Base-by-base conservation (phyloP, 2,888 invertebrate species). In the Byasa hedistus region DNA sequence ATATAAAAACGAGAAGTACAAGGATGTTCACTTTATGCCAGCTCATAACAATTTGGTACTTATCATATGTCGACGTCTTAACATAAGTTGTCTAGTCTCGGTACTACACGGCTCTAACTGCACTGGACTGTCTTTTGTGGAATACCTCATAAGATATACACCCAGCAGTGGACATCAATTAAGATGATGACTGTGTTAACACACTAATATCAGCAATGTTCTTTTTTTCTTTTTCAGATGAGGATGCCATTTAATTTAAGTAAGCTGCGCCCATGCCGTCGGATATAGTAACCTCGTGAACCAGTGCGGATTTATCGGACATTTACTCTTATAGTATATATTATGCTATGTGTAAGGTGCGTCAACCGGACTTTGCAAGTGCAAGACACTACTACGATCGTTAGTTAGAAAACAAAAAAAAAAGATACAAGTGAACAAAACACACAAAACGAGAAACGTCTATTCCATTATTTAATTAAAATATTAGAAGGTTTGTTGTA, bases 241-340 rank as follows among this genome's bases (percentile, higher is more conserved):
- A 86, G 84, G 86, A 88, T 91, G 91, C 91, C 91, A 91, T 91
- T 88, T 91, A 89, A 86, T 83, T 84, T 91, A 89, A 89, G 88
- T 85, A 88, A 84, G 83, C 83, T 78, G 82, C 82, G 87, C 81
- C 84, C 85, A 86, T 79, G 85, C 82, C 79, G 86, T 83, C 80
- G 83, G 83, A 81, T 78, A 76, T 80, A 79, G 76, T 76, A 79
- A 80, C 75, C 78, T 78, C 76, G 86, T 81, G 83, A 81, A 82
- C 84, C 84, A 84, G 87, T 87, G 86, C 84, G 79, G 80, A 76
- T 64, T 66, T 68, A 70, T 65, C 65, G 67, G 68, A 69, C 70
- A 65, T 68, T 70, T 68, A 69, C 68, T 69, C 68, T 73, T 71
- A 68, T 32, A 32, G 32, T 32, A 32, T 67, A 65, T 68, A 70